Base-by-base conservation (phyloP, 2,888 invertebrate species). In the Acanthosoma haemorrhoidale region DNA sequence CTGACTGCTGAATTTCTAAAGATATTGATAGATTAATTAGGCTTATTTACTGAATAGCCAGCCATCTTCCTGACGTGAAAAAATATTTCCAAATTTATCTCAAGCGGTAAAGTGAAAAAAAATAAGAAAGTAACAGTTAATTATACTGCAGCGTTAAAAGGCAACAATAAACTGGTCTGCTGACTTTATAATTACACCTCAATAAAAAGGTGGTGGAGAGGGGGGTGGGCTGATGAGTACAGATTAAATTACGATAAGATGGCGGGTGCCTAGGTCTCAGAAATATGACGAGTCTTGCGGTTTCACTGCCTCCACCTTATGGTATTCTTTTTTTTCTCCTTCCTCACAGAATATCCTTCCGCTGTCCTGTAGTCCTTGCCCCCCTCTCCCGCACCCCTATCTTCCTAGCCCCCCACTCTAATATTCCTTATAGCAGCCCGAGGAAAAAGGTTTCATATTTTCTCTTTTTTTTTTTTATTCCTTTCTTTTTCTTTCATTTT, bases 361-460 rank as follows among this genome's bases (percentile, higher is more conserved):
- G 2, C 41, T 18, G 41, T 41, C 43, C 51, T 51, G 21, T 13
- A 43, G 43, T 43, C 43, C 25, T 13, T 43, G 21, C 16, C 8
- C 25, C 51, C 51, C 18, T 21, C 43, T 43, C 25, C 43, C 25
- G 3, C 41, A 1, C 21, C n/a, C 51, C n/a, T n/a, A n/a, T n/a
- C n/a, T n/a, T n/a, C n/a, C n/a, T n/a, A n/a, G n/a, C n/a, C n/a
- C 51, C 25, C n/a, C 51, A 51, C 51, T 51, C 51, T 51, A 51
- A 51, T 51, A 51, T 51, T 51, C 51, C 51, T 51, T 51, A 51
- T 51, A 51, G 51, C 51, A n/a, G 51, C 51, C 51, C 29, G 25
- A 51, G 51, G 51, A 51, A 51, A 51, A 51, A 51, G 51, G 21
- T 51, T 51, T 51, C 51, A 51, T 51, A n/a, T n/a, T n/a, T n/a